These are phyloP conservation scores for Ambastaia sidthimunki DNA, from an alignment of 2,797 vertebrate genomes.

Conservation along the genomic window DNA sequence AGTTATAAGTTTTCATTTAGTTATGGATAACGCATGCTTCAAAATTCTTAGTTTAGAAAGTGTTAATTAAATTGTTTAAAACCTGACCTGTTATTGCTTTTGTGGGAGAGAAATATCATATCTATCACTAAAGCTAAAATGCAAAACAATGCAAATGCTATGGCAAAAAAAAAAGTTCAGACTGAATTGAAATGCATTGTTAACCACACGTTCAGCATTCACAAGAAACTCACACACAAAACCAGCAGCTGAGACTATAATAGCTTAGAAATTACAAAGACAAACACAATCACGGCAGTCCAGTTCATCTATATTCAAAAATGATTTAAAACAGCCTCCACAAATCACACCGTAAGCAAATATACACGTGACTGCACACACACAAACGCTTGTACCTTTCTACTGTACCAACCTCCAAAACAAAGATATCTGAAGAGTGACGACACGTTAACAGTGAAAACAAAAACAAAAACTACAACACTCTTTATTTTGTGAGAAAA, in stretches of 20 bases:
- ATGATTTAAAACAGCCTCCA: not conserved
- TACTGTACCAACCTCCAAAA: slow-evolving; percentile 31
- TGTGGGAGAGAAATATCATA: not conserved
- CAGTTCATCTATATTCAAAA: not conserved
- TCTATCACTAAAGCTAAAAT: not conserved
- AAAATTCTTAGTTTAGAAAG: not conserved
- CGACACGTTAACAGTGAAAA: slow-evolving; percentile 13
- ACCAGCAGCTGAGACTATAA: not conserved
- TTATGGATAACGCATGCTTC: not conserved
- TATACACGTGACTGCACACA: not conserved
- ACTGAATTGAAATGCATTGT: slow-evolving; percentile 15
- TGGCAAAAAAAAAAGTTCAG: slow-evolving; percentile 6
- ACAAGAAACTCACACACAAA: slow-evolving; percentile 27
- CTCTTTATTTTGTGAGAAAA: not conserved
- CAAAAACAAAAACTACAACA: not conserved
- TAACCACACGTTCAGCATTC: slow-evolving; percentile 36
- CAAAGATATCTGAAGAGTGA: slow-evolving; percentile 46
- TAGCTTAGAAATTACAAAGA: not conserved
- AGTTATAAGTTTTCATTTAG: not conserved
- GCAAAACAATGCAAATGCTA: slow-evolving; percentile 40
- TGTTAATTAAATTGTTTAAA: not conserved
- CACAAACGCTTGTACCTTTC: slow-evolving; percentile 52
- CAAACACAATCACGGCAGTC: not conserved
- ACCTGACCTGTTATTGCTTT: not conserved
- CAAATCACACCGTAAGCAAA: slow-evolving; percentile 15